Evolutionary conservation across 2,113 vertebrate species (phyloP), one percentile per base, ranked within the genome.

Genomic region (Megalops atlanticus): DNA sequence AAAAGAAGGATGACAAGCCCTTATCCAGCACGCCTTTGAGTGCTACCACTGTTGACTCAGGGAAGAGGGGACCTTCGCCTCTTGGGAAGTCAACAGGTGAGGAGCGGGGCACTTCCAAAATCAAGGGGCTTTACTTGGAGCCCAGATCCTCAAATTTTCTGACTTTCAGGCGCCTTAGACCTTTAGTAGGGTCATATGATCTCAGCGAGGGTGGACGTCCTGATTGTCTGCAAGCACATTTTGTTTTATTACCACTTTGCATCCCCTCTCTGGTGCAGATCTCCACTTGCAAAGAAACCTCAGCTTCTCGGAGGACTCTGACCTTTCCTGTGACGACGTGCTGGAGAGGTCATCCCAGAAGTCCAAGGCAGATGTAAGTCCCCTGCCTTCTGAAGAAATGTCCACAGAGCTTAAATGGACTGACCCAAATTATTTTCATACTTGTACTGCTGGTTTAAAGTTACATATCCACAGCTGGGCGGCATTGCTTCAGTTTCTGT

Each of bases 251-350:
- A 16, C 70, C 15, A 33, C 14, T 71, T 79, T 76, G 0, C 47
- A 49, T 10, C 2, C 31, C 73, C 21, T 64, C 21, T 80, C 71
- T 35, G 21, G 69, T 76, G n/a, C 89, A 98, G 98, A 97, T 86
- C 84, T 96, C 84, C 96, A 95, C 81, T 90, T 97, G 0, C 94
- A 96, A 18, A 94, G 94, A 33, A 97, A 97, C 86, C 77, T 98
- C 85, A 99, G 98, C 85, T 97, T 97, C 90, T 99, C 98, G 0
- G 98, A 99, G 85, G 98, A 99, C 82, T 99, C 98, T 0, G 98
- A 99, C 89, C 95, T 99, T 76, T 99, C 98, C 85, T 99, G 96
- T 2, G 98, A 99, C 0, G 98, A 99, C 21, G 85, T 99, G 80
- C 90, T 99, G 49, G 98, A 99, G 73, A 93, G 94, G 24, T 95